Percentiles rank a stretch among this genome's conserved stretches.
phyloP scores from a whole-genome alignment of 2,888 invertebrate genomes.

The Urechis unicinctus region DNA sequence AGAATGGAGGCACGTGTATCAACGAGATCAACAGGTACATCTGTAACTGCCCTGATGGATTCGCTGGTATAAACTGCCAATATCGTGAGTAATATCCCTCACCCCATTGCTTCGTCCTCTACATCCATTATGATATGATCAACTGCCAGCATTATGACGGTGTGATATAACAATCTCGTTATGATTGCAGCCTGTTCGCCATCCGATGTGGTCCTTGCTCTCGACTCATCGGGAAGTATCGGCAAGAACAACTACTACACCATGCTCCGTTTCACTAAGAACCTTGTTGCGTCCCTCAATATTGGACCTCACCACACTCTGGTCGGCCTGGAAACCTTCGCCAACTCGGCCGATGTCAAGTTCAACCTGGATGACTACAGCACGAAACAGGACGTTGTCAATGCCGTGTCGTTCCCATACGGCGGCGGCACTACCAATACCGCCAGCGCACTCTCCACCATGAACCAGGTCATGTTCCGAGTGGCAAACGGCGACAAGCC shows the following conservation, averaged over 20 bases:
- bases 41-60: slow-evolving; percentile 16
- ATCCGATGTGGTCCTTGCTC: slow-evolving; percentile 17
- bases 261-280: slow-evolving; percentile 14
- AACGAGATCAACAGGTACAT: slow-evolving; percentile 14
- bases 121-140: too few relatives aligned
- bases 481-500: background rate
- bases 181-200: slow-evolving; percentile 11
- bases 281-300: slow-evolving; percentile 10
- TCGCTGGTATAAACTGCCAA: slow-evolving; percentile 17
- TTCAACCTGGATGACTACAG: background rate
- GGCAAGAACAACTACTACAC: slow-evolving; percentile 15
- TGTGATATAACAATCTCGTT: too few relatives aligned
- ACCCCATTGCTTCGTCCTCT: too few relatives aligned
- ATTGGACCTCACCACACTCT: slow-evolving; percentile 6
- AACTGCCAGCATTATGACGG: too few relatives aligned
- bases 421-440: slow-evolving; percentile 5
- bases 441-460: too few relatives aligned
- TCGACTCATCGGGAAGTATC: slow-evolving; percentile 18
- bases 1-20: slow-evolving; percentile 16
- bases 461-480: slow-evolving; percentile 7
- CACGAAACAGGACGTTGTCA: slow-evolving; percentile 3
- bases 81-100: slow-evolving; percentile 8
- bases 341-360: slow-evolving; percentile 1
- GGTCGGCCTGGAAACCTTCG: slow-evolving; percentile 15
- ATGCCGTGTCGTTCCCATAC: slow-evolving; percentile 15